Evolutionary conservation across 2,113 vertebrate species (phyloP).

Genomic region (Oncorhynchus clarkii): DNA sequence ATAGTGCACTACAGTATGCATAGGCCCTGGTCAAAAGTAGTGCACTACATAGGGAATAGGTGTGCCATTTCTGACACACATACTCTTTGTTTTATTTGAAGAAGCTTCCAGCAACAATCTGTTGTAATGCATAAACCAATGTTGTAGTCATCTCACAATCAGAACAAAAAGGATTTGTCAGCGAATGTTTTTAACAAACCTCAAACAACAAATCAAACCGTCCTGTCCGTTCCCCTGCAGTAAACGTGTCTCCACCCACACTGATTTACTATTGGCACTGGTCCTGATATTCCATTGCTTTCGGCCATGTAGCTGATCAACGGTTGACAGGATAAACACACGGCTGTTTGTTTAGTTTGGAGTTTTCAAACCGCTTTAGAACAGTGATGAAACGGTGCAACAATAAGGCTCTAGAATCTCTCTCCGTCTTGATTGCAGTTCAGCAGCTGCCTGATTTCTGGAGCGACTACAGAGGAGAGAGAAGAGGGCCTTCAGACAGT

Average conservation of each 20-base stretch:
- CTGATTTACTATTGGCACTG: conserved; percentile 61
- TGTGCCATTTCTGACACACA: too few species aligned
- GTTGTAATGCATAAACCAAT: neutral
- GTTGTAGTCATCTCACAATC: neutral
- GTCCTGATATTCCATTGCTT: conserved; percentile 55
- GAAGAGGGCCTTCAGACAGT: conserved; percentile 63
- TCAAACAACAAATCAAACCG: conserved; percentile 11
- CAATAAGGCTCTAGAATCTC: conserved; percentile 69
- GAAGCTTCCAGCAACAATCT: neutral
- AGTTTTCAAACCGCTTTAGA: conserved; percentile 51
- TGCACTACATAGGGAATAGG: too few species aligned
- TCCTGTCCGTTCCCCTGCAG: conserved; percentile 16
- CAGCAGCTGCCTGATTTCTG: conserved; percentile 67
- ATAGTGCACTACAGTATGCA: too few species aligned
- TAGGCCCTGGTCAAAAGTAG: neutral
- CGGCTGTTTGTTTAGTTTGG: conserved; percentile 70
- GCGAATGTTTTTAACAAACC: neutral
- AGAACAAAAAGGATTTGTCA: neutral
- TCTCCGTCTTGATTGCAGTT: conserved; percentile 59
- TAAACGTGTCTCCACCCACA: conserved; percentile 32
- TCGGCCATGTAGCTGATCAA: conserved; percentile 60
- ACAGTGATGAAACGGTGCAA: conserved; percentile 61
- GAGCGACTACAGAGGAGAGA: conserved; percentile 58
- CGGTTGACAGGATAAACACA: conserved; percentile 65
- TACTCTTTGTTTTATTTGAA: too few species aligned